Percentiles rank a stretch among this genome's conserved stretches.
Evolutionary conservation across 2,888 invertebrate genomes (phyloP).

Genomic region (Agriopis aurantiaria): DNA sequence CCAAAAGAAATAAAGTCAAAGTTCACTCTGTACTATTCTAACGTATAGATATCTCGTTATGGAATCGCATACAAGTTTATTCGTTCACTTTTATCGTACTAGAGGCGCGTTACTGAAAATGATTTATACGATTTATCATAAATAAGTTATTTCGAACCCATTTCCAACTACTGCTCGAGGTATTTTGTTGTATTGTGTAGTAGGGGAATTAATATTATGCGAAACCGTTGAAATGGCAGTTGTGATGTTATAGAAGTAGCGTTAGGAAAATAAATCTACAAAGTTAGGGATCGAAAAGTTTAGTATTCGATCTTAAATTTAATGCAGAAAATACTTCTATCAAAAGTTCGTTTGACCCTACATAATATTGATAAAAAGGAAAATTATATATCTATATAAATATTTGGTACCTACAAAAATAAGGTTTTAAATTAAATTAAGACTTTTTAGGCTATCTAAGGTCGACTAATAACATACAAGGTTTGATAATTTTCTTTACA

Average conservation of each 20-base stretch:
- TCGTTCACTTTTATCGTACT: constrained; percentile 80
- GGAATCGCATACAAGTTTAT: constrained; percentile 83
- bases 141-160: constrained; percentile 81
- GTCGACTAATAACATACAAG: no score
- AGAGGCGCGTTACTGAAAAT: constrained; percentile 79
- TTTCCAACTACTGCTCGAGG: constrained; percentile 69
- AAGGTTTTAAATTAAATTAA: no score
- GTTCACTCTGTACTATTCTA: constrained; percentile 46
- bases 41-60: constrained; percentile 72
- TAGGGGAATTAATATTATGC: neutral
- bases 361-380: no score
- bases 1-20: constrained; percentile 51
- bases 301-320: no score
- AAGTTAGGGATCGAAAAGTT: neutral
- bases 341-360: no score
- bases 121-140: constrained; percentile 85
- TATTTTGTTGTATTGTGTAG: constrained; percentile 30
- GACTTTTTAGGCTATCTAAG: no score
- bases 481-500: no score
- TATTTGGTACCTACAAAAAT: no score
- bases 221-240: constrained; percentile 12
- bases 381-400: no score
- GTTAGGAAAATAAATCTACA: neutral
- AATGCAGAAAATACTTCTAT: no score
- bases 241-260: constrained; percentile 1